Conservation (phyloP, 2,113 vertebrate genomes). For the Candoia aspera region DNA sequence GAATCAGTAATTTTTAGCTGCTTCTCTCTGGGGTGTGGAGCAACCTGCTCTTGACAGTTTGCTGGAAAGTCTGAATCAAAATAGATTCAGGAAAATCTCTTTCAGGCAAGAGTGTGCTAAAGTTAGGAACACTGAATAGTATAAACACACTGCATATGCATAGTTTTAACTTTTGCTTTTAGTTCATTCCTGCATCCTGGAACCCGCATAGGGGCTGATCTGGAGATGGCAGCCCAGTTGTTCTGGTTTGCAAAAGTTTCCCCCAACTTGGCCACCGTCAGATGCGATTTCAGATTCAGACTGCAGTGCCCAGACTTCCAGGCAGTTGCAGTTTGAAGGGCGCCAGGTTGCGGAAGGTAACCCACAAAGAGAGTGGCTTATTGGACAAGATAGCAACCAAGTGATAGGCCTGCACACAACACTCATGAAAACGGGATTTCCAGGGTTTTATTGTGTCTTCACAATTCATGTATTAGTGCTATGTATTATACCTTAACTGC, state of each 20-base stretch:
- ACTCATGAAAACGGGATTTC: background rate
- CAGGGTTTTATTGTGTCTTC: background rate
- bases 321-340: background rate
- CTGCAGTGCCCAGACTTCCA: background rate
- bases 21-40: conserved; percentile 44
- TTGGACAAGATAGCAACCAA: background rate
- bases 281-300: background rate
- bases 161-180: background rate
- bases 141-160: background rate
- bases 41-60: conserved; percentile 34
- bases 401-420: background rate
- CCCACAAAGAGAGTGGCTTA: background rate
- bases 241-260: conserved; percentile 9
- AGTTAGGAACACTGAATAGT: conserved; percentile 52
- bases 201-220: conserved; percentile 29
- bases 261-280: background rate
- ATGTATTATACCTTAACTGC: background rate
- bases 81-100: conserved; percentile 30
- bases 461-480: background rate
- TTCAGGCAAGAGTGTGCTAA: conserved; percentile 13
- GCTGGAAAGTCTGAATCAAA: conserved; percentile 57
- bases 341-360: background rate
- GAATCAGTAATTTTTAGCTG: conserved; percentile 40
- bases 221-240: conserved; percentile 23
- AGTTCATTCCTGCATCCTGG: background rate